A percentile compares a stretch with the other conserved stretches of the same genome.
Evolutionary conservation across 2,888 invertebrate species (phyloP).

Genomic region (Cacoxenus indagator): DNA sequence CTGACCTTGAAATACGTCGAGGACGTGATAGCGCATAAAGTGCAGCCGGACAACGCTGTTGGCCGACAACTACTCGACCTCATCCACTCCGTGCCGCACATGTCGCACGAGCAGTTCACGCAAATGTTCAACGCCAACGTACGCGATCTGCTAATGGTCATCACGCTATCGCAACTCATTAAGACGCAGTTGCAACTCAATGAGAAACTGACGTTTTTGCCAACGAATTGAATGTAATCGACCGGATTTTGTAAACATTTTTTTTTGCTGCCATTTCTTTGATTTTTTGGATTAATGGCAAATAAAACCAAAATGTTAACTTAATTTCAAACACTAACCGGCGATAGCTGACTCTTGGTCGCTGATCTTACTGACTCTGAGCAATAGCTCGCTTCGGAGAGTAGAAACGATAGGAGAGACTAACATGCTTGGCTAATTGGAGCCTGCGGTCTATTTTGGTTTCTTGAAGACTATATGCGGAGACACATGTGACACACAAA

Average conservation of each 20-base stretch:
- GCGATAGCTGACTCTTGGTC: too few relatives aligned
- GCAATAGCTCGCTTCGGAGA: too few relatives aligned
- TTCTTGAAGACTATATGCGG: too few relatives aligned
- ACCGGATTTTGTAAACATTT: too few relatives aligned
- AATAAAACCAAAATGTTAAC: neutral
- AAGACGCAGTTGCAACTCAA: constrained; percentile 97
- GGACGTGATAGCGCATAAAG: constrained; percentile 87
- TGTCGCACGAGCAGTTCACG: constrained; percentile 90
- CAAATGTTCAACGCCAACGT: constrained; percentile 96
- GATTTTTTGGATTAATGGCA: neutral
- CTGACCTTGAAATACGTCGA: constrained; percentile 89
- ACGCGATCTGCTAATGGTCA: constrained; percentile 97
- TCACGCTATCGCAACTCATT: constrained; percentile 94
- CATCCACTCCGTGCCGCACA: constrained; percentile 92
- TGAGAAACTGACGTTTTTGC: constrained; percentile 92
- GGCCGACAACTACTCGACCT: constrained; percentile 92
- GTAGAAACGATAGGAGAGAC: too few relatives aligned
- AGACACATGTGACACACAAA: too few relatives aligned
- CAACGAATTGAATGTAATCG: constrained; percentile 74
- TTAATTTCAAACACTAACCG: too few relatives aligned
- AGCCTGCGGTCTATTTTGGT: too few relatives aligned
- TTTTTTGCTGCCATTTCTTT: neutral
- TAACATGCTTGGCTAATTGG: too few relatives aligned
- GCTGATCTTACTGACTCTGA: too few relatives aligned
- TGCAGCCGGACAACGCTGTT: constrained; percentile 85